Conservation (phyloP, 2,113 vertebrate genomes). For the Edolisoma coerulescens region DNA sequence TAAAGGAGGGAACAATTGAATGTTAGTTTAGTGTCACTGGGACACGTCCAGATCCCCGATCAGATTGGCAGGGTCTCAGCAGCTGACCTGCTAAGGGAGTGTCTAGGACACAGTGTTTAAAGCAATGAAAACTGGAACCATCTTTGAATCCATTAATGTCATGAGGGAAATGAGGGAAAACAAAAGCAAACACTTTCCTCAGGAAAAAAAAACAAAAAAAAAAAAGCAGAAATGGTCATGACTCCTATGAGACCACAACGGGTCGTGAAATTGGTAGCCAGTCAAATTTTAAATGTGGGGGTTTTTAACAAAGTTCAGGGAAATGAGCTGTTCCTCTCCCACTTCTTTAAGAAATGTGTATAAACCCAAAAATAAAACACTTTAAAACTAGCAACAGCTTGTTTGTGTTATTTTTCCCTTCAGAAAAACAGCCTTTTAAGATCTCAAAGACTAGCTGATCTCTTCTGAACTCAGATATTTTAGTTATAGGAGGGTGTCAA, state of each 20-base stretch:
- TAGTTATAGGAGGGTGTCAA: background rate
- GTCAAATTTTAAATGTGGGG: background rate
- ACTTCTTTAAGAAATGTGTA: background rate
- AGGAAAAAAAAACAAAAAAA: rapidly evolving
- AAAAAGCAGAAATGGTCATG: background rate
- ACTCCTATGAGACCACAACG: background rate
- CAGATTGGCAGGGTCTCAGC: background rate
- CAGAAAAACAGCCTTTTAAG: background rate
- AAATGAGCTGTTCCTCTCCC: background rate
- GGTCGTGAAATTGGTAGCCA: background rate
- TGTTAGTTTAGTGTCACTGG: background rate
- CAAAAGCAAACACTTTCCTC: background rate
- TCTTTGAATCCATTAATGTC: background rate
- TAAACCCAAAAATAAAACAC: background rate
- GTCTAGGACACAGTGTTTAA: background rate
- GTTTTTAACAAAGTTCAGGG: background rate
- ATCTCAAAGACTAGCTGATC: background rate
- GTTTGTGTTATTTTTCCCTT: background rate
- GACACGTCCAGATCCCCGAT: background rate
- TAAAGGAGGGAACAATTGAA: background rate
- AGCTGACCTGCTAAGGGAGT: background rate
- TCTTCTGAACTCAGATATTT: background rate
- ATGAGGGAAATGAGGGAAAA: background rate
- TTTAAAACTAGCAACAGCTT: background rate
- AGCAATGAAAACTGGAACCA: background rate